These are phyloP conservation scores for Cynaeus angustus DNA, from an alignment of 2,888 invertebrate genomes.

Conservation along the genomic window DNA sequence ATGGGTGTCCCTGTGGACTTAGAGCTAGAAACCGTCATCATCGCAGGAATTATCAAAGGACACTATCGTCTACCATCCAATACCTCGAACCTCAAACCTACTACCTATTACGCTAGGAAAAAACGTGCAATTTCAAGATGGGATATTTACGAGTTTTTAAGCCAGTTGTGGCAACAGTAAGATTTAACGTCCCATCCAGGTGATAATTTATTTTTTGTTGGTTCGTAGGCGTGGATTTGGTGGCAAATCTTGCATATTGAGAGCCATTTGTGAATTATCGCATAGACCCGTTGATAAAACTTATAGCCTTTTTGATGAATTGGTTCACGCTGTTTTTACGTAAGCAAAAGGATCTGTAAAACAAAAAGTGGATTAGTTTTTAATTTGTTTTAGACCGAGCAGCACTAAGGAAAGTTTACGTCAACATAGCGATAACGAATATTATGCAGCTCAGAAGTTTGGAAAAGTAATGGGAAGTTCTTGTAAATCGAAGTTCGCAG, in stretches of 20 bases:
- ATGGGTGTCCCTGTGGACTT: slow-evolving; percentile 80
- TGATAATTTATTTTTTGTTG: slow-evolving; percentile 59
- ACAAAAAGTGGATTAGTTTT: background rate
- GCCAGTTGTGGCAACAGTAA: slow-evolving; percentile 31
- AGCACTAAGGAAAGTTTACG: slow-evolving; percentile 79
- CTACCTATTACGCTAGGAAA: slow-evolving; percentile 55
- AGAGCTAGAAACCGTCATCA: slow-evolving; percentile 77
- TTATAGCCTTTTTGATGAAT: slow-evolving; percentile 79
- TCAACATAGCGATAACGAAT: slow-evolving; percentile 81
- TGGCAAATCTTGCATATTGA: slow-evolving; percentile 81
- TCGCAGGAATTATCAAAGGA: slow-evolving; percentile 80
- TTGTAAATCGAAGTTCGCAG: slow-evolving; percentile 65
- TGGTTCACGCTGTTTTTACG: slow-evolving; percentile 81
- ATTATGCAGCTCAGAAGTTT: slow-evolving; percentile 81
- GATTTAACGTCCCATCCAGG: slow-evolving; percentile 27
- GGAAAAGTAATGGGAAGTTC: slow-evolving; percentile 70
- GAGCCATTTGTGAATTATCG: slow-evolving; percentile 83
- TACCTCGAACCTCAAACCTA: slow-evolving; percentile 71
- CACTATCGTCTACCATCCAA: slow-evolving; percentile 80
- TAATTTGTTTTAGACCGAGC: slow-evolving; percentile 76
- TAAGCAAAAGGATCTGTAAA: slow-evolving; percentile 68
- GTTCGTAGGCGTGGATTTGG: slow-evolving; percentile 77
- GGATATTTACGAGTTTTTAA: slow-evolving; percentile 63
- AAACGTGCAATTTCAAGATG: slow-evolving; percentile 66
- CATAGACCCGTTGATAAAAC: slow-evolving; percentile 73